Evolutionary conservation across 1,140 invertebrate genomes (phyloP), one percentile per base, ranked within the genome.

Genomic region (Zaprionus taronus): DNA sequence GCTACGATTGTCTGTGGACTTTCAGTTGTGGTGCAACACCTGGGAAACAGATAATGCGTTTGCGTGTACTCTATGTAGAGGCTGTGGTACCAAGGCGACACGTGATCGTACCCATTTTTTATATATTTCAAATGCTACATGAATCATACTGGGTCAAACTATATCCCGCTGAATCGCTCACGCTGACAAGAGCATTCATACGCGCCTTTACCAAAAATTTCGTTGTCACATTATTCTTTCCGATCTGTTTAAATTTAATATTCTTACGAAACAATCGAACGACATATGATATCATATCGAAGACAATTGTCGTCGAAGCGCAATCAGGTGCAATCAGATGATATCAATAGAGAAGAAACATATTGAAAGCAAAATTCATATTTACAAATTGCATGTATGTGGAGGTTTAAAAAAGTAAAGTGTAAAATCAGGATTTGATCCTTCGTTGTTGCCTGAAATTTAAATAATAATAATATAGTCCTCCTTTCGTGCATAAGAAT

Each of bases 191-290:
- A 49, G 96, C 97, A 0, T 91, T 98, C 55, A 81, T 95, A 2
- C 94, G 97, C 64, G 96, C 97, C 14, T 84, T 96, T 1, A 94
- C 97, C 24, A 98, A 98, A 91, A 97, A 98, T 92, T 94, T 97
- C 41, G 94, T 97, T 15, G 94, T 97, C 57, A 95, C 96, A 1
- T 94, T 98, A 53, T 94, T 98, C 58, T 96, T 98, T 83, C 97
- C 97, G 0, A 94, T 97, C 36, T 97, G 95, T 84, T 95, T 97
- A 74, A 94, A 96, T 1, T 82, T 94, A 15, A 91, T 96, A 28
- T 96, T 97, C 87, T 95, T 97, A 75, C 95, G 95, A 80, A 95
- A 96, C 83, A 97, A 97, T 92, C 94, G 97, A 72, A 96, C 96
- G 2, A 95, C 95, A 2, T 98, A 98, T 92, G 97, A 98, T 92